Percentiles rank a stretch among this genome's conserved stretches.
These are phyloP conservation scores for Sorex araneus DNA, from an alignment of 2,113 vertebrate species.

Conservation along the genomic window DNA sequence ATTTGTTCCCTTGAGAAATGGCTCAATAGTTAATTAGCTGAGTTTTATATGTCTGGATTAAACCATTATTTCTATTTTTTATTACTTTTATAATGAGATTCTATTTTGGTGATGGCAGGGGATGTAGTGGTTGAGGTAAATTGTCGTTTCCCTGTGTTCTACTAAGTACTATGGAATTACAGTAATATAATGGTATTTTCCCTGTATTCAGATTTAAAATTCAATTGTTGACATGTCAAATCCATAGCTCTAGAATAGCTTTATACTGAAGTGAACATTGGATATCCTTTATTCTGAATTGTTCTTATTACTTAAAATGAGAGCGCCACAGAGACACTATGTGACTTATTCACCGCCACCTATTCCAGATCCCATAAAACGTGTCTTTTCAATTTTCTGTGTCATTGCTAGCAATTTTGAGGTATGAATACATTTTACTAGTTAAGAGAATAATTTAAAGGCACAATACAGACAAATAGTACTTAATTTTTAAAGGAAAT, in stretches of 20 bases:
- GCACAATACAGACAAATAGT: neutral
- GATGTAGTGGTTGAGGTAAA: neutral
- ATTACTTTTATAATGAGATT: conserved; percentile 57
- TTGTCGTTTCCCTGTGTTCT: neutral
- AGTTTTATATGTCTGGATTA: conserved; percentile 36
- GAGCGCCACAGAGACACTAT: neutral
- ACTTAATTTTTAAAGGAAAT: conserved; percentile 35
- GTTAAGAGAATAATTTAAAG: neutral
- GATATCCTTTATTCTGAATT: neutral
- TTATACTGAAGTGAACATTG: neutral
- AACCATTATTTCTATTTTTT: conserved; percentile 51
- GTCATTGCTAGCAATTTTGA: neutral
- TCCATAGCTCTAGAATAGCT: neutral
- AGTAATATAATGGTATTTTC: neutral
- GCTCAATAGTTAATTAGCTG: conserved; percentile 69
- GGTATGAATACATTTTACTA: neutral
- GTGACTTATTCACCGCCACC: neutral
- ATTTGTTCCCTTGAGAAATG: conserved; percentile 61
- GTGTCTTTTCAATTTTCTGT: neutral
- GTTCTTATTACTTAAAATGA: conserved; percentile 15
- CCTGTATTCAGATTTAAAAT: conserved; percentile 2
- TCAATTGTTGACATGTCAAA: neutral
- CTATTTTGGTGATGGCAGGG: conserved; percentile 48
- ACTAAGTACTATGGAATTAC: neutral
- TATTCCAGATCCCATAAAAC: neutral